Conservation (phyloP, 2,113 vertebrate species). For the Odontesthes bonariensis region DNA sequence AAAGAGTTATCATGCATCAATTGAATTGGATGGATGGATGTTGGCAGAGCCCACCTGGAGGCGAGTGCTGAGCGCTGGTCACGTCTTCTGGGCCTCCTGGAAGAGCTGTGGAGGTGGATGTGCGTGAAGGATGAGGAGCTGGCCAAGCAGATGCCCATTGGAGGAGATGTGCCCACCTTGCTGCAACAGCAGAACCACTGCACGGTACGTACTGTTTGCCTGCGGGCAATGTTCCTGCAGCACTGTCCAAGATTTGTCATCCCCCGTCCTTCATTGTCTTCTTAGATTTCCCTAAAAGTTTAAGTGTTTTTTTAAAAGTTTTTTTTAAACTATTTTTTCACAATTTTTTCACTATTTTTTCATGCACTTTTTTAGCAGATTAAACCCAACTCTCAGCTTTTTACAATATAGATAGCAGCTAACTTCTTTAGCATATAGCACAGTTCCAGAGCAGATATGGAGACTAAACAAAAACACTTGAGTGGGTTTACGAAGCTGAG, state of each 20-base stretch:
- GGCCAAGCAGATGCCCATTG: constrained; percentile 94
- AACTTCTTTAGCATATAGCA: too few species aligned
- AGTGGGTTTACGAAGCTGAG: not conserved
- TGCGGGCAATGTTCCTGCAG: constrained; percentile 12
- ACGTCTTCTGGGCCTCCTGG: constrained; percentile 89
- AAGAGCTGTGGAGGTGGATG: constrained; percentile 96
- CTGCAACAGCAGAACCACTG: constrained; percentile 94
- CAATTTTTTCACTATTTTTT: not conserved
- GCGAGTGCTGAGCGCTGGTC: constrained; percentile 96
- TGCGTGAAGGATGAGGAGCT: constrained; percentile 95
- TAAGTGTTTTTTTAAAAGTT: not conserved
- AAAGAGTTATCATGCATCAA: not conserved
- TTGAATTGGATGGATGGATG: not conserved
- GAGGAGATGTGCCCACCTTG: constrained; percentile 93
- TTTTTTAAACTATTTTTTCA: not conserved
- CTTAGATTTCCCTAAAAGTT: not conserved
- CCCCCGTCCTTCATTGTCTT: not conserved
- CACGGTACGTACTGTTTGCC: constrained; percentile 83
- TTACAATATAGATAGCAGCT: too few species aligned
- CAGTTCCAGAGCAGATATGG: too few species aligned
- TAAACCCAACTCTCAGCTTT: too few species aligned
- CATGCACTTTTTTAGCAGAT: too few species aligned
- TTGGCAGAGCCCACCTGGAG: constrained; percentile 91
- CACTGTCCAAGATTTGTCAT: constrained; percentile 1
- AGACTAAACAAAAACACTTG: not conserved